Conservation (phyloP, 1,140 invertebrate genomes). For the Orussus abietinus region DNA sequence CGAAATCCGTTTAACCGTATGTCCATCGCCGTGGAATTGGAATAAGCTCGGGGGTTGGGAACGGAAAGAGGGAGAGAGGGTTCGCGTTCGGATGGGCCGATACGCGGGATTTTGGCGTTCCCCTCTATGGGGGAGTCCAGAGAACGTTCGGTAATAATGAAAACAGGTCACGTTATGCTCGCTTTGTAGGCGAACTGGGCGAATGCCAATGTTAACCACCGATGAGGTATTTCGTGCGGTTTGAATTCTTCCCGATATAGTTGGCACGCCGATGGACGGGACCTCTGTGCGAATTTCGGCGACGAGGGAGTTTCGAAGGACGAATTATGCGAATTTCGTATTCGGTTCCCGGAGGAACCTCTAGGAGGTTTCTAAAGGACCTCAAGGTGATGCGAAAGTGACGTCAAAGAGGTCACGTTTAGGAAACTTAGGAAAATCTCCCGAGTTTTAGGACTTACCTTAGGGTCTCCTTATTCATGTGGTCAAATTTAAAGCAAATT, state of each 20-base stretch:
- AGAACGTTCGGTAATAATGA: constrained; percentile 21
- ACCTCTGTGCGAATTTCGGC: constrained; percentile 1
- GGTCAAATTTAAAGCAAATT: too few species aligned
- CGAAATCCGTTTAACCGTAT: constrained; percentile 27
- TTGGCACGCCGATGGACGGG: constrained; percentile 5
- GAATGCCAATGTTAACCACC: constrained; percentile 32
- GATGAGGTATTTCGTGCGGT: constrained; percentile 15
- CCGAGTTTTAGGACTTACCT: too few species aligned
- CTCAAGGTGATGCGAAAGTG: too few species aligned
- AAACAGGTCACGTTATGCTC: constrained; percentile 29
- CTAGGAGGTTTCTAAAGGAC: too few species aligned
- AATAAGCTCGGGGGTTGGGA: constrained; percentile 23
- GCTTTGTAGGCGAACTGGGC: constrained; percentile 24
- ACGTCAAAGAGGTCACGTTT: too few species aligned
- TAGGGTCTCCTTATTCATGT: too few species aligned
- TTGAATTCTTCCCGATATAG: constrained; percentile 18
- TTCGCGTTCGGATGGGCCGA: too few species aligned
- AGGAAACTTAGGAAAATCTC: too few species aligned
- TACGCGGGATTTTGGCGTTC: too few species aligned
- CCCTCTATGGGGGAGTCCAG: too few species aligned
- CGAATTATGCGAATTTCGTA: neutral
- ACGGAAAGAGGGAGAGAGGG: too few species aligned
- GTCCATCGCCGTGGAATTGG: constrained; percentile 16
- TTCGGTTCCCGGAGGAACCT: too few species aligned
- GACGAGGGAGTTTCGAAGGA: constrained; percentile 5